Percentiles rank a stretch among this genome's conserved stretches.
Conservation (phyloP, 35 echinoderm and acorn worm species). For the Eucidaris tribuloides region DNA sequence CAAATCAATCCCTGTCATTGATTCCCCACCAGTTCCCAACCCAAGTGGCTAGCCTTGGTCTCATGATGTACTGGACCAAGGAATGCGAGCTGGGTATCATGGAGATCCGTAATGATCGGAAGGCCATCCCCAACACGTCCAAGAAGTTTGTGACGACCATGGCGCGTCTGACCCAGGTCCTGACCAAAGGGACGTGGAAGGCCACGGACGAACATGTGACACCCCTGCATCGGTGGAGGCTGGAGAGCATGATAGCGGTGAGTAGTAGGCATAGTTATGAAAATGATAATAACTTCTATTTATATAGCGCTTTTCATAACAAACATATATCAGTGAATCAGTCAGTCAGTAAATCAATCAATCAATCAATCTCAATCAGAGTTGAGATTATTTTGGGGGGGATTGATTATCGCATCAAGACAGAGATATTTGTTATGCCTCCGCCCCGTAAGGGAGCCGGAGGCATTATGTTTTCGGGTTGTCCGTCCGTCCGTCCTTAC, state of each 20-base stretch:
- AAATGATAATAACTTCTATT: too few species aligned
- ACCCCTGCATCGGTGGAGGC: slow-evolving; percentile 69
- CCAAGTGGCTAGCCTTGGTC: slow-evolving; percentile 80
- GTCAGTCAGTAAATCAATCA: too few species aligned
- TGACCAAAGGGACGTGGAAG: slow-evolving; percentile 92
- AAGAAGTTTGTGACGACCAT: slow-evolving; percentile 90
- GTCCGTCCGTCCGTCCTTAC: too few species aligned
- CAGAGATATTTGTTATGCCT: too few species aligned
- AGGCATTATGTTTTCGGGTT: too few species aligned
- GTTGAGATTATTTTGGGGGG: too few species aligned
- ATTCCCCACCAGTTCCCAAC: slow-evolving; percentile 65
- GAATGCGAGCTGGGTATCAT: slow-evolving; percentile 95
- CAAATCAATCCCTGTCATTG: too few species aligned
- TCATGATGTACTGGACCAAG: slow-evolving; percentile 91
- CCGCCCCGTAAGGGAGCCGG: too few species aligned
- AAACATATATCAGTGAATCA: too few species aligned
- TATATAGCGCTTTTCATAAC: too few species aligned
- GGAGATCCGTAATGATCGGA: slow-evolving; percentile 82
- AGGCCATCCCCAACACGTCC: slow-evolving; percentile 76
- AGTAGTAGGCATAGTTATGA: slow-evolving; percentile 26
- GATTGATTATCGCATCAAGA: too few species aligned
- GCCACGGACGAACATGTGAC: slow-evolving; percentile 78
- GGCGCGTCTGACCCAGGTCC: slow-evolving; percentile 47
- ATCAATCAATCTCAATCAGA: too few species aligned
- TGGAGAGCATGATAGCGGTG: slow-evolving; percentile 89